These are phyloP conservation scores for Tigriopus japonicus DNA, from an alignment of 1,140 invertebrate species.

Conservation along the genomic window DNA sequence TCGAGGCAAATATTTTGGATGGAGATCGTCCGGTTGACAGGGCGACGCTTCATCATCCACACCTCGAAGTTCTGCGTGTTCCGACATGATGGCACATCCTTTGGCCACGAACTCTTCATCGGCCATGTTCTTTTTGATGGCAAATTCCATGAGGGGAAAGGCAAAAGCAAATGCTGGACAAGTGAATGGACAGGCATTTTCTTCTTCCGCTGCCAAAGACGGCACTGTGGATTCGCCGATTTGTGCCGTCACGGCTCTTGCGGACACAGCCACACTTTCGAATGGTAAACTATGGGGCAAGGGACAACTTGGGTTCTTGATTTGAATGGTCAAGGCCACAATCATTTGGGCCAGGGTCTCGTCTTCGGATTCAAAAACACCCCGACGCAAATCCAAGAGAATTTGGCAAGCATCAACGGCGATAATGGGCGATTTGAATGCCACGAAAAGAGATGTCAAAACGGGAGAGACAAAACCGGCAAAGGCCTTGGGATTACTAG, in stretches of 20 bases:
- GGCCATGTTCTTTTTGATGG: not conserved
- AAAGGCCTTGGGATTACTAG: conserved; percentile 39
- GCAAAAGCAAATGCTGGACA: conserved; percentile 12
- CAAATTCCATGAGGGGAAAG: conserved; percentile 12
- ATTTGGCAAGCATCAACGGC: not conserved
- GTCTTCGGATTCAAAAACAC: not conserved
- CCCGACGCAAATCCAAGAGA: not conserved
- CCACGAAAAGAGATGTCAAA: conserved; percentile 15
- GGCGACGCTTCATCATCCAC: conserved; percentile 13
- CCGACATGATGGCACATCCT: conserved; percentile 6
- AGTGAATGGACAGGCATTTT: conserved; percentile 27
- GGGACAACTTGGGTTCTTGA: not conserved
- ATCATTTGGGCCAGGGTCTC: not conserved
- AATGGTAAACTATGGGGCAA: not conserved
- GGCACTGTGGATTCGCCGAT: not conserved
- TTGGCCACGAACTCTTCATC: conserved; percentile 2
- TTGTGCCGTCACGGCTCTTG: not conserved
- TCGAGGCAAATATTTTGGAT: conserved; percentile 56
- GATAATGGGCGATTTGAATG: not conserved
- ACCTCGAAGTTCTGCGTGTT: not conserved
- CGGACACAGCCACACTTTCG: not conserved
- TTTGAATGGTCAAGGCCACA: not conserved
- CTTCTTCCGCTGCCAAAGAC: not conserved
- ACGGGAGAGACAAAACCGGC: conserved; percentile 22
- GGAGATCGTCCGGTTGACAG: conserved; percentile 28